Percentiles rank a stretch among this genome's conserved stretches.
These are phyloP conservation scores for Eurystomus gularis DNA, from an alignment of 2,113 vertebrate genomes.

Conservation along the genomic window DNA sequence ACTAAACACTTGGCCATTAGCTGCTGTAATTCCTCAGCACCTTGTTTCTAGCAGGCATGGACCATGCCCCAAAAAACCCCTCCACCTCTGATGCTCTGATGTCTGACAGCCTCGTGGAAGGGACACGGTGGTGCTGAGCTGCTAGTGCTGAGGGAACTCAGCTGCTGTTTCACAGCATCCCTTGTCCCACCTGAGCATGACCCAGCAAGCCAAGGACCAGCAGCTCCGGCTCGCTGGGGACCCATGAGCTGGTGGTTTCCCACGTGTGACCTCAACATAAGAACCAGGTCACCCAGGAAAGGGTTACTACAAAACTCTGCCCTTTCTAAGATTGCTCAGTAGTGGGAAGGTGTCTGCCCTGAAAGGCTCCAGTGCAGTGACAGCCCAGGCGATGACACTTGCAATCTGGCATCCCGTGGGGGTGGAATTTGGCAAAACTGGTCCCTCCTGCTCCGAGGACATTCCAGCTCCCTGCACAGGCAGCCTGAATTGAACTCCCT, in stretches of 20 bases:
- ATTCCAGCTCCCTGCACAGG: not conserved
- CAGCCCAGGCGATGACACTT: not conserved
- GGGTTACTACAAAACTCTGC: not conserved
- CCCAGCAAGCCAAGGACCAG: not conserved
- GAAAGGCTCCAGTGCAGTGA: not conserved
- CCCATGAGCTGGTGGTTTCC: not conserved
- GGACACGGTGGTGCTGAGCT: accelerated
- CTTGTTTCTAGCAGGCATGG: not conserved
- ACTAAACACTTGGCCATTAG: not conserved
- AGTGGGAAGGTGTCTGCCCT: not conserved
- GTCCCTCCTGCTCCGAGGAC: slow-evolving; percentile 43
- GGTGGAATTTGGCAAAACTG: slow-evolving; percentile 55
- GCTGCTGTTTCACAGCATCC: not conserved
- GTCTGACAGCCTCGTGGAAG: not conserved
- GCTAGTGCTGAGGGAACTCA: not conserved
- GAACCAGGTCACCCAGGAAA: not conserved
- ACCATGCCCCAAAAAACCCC: not conserved
- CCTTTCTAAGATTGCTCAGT: not conserved
- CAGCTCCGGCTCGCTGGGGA: accelerated
- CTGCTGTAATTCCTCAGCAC: not conserved
- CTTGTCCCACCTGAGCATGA: accelerated
- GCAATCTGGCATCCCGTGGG: not conserved
- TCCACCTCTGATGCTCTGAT: not conserved
- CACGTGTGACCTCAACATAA: not conserved
- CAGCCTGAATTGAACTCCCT: not conserved